Evolutionary conservation across 2,113 vertebrate genomes (phyloP), one percentile per base, ranked within the genome.

Genomic region (Triplophysa dalaica): DNA sequence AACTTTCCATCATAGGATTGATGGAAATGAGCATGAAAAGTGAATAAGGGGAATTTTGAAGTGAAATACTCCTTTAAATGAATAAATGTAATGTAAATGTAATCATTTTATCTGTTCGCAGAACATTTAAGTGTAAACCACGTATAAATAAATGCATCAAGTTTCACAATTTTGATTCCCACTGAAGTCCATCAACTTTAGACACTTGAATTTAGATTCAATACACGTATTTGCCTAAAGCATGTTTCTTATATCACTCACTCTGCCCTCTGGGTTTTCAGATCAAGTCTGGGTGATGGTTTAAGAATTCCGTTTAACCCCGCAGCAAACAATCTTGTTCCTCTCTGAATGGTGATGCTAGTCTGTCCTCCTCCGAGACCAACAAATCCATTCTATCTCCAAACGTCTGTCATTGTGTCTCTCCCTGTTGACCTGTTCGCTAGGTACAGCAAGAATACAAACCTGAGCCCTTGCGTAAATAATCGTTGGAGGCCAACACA

Each of bases 381-480:
- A 72, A 82, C 72, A 80, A 77, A 85, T 58, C 70, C 60, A 73
- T 85, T 72, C 79, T 66, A 54, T 82, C 77, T 66, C 70, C 70
- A 79, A 85, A 82, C 67, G 48, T 72, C 45, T 52, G 73, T 70
- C 54, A 77, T 75, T 81, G 76, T 79, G 64, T 79, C 60, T 64
- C 61, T 80, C 77, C 65, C 64, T 43, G 54, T 63, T 58, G 65
- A 22, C 13, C 50, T 33, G 61, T 45, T 48, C 63, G 70, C 68
- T 67, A 56, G 63, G 61, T 80, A 65, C 76, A 61, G 64, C 73
- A 78, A 79, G 62, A 65, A 62, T 78, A 83, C 81, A 85, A 91
- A 89, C 86, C 77, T 86, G 85, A 83, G 79, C 82, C 65, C 77
- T 88, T 87, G 85, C 83, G 83, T 87, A 90, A 92, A 91, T 87